These are phyloP conservation scores for Drosophila leontia DNA, from an alignment of 1,140 invertebrate genomes.

Conservation along the genomic window DNA sequence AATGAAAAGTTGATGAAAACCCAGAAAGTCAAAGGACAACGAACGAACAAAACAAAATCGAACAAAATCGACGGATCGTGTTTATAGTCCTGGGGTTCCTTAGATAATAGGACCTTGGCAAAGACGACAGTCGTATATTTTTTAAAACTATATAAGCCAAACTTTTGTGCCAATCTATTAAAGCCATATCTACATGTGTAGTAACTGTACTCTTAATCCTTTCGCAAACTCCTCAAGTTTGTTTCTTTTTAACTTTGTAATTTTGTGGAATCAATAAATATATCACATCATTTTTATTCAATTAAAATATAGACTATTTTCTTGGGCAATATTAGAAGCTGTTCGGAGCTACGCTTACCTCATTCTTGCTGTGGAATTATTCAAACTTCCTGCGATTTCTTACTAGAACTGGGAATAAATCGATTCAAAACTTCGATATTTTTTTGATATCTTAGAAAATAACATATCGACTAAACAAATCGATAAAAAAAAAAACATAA, in stretches of 20 bases:
- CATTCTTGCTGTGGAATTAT: background rate
- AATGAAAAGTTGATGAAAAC: conserved; percentile 37
- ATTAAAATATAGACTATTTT: background rate
- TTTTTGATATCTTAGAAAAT: too few species aligned
- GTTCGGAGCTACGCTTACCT: background rate
- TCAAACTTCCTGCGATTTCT: too few species aligned
- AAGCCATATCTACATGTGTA: too few species aligned
- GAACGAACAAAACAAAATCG: conserved; percentile 67
- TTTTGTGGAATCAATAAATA: conserved; percentile 13
- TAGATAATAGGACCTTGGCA: conserved; percentile 8
- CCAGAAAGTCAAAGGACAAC: conserved; percentile 40
- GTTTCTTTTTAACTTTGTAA: background rate
- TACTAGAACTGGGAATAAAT: too few species aligned
- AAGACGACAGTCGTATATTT: conserved; percentile 55
- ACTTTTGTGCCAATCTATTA: conserved; percentile 65
- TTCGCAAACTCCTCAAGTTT: conserved; percentile 11
- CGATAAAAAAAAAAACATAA: too few species aligned
- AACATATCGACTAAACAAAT: too few species aligned
- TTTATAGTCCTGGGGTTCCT: conserved; percentile 2
- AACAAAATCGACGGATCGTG: conserved; percentile 62
- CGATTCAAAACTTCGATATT: too few species aligned
- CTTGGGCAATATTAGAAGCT: too few species aligned
- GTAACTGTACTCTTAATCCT: conserved; percentile 5
- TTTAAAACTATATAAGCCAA: conserved; percentile 36
- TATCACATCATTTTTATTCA: conserved; percentile 8